phyloP scores from a whole-genome alignment of 2,888 invertebrate species.

The Timema cristinae region DNA sequence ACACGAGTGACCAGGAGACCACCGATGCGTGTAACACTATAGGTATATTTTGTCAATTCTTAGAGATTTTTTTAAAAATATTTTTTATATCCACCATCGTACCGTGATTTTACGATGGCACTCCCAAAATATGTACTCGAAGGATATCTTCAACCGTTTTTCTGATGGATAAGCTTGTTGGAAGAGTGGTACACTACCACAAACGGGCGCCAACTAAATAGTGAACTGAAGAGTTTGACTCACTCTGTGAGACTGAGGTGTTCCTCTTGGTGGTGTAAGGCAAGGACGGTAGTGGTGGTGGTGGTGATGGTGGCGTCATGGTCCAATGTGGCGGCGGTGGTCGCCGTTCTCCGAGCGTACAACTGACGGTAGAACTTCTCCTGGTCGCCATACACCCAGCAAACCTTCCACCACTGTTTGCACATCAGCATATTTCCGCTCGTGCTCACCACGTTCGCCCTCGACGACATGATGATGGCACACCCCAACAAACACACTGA shows the following conservation, averaged over 20 bases:
- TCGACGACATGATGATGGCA: slow-evolving; percentile 37
- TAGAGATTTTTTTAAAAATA: too few species aligned
- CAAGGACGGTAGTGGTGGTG: slow-evolving; percentile 22
- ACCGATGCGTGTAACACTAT: too few species aligned
- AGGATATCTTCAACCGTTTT: too few species aligned
- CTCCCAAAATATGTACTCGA: too few species aligned
- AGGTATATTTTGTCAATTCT: too few species aligned
- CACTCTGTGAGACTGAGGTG: slow-evolving; percentile 14
- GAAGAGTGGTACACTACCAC: too few species aligned
- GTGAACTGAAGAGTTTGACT: slow-evolving; percentile 3
- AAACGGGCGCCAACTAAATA: too few species aligned
- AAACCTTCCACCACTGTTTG: slow-evolving; percentile 87
- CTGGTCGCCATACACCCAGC: slow-evolving; percentile 82
- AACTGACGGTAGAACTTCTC: slow-evolving; percentile 80
- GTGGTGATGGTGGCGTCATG: slow-evolving; percentile 11
- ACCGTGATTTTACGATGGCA: too few species aligned
- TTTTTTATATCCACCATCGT: too few species aligned
- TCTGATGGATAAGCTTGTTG: too few species aligned
- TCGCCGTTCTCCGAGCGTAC: slow-evolving; percentile 53
- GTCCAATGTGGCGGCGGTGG: slow-evolving; percentile 7
- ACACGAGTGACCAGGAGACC: too few species aligned
- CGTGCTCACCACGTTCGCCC: slow-evolving; percentile 39
- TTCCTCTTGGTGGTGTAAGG: slow-evolving; percentile 14
- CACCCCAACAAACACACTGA: slow-evolving; percentile 8
- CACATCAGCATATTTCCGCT: slow-evolving; percentile 74